These are phyloP conservation scores for Polyommatus icarus DNA, from an alignment of 2,888 invertebrate genomes.

Conservation along the genomic window DNA sequence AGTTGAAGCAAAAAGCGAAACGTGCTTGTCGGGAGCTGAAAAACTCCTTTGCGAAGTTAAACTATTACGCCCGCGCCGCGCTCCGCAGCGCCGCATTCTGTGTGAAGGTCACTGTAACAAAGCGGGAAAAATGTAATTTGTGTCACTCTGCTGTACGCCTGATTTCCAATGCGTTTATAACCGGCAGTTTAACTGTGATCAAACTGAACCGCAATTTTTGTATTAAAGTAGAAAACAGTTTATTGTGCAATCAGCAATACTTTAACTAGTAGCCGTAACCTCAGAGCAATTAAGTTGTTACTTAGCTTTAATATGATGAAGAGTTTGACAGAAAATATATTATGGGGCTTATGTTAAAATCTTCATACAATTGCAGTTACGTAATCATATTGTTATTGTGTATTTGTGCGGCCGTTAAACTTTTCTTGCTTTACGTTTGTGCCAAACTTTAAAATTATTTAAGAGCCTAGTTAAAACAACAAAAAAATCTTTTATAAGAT, in stretches of 20 bases:
- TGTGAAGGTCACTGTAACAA: constrained; percentile 2
- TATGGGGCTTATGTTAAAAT: too few relatives aligned
- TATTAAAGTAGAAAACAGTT: too few relatives aligned
- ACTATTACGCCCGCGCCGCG: neutral
- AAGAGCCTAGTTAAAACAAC: neutral
- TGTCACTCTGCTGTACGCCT: neutral
- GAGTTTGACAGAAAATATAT: too few relatives aligned
- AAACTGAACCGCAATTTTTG: neutral
- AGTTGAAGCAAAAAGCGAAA: constrained; percentile 16
- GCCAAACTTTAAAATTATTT: neutral
- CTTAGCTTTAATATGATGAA: too few relatives aligned
- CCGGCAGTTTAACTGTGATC: neutral
- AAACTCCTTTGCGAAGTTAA: constrained; percentile 18
- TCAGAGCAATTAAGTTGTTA: too few relatives aligned
- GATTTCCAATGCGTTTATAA: neutral
- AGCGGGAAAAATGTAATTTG: constrained; percentile 15
- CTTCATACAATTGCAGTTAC: too few relatives aligned
- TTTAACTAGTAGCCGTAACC: too few relatives aligned
- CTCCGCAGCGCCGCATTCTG: neutral
- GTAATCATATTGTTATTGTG: too few relatives aligned
- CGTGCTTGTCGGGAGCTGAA: neutral
- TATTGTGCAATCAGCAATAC: too few relatives aligned
- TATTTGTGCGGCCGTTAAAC: too few relatives aligned
- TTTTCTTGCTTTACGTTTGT: too few relatives aligned
- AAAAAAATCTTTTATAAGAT: neutral